Evolutionary conservation across 2,888 invertebrate genomes (phyloP).

Genomic region (Stomorhina lunata): DNA sequence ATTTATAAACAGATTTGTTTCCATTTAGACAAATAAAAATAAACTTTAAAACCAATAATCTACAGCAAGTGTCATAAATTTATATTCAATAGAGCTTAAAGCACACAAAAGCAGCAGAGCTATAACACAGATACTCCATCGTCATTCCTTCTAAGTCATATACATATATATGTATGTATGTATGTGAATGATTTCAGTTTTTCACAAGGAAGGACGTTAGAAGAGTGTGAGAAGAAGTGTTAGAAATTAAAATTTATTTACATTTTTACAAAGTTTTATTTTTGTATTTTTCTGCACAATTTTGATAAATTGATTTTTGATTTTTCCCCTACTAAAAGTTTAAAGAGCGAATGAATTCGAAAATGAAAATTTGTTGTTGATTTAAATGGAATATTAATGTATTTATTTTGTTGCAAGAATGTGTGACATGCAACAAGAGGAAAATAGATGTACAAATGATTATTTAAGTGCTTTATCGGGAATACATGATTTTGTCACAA

Average conservation of each 20-base stretch:
- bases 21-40: constrained; percentile 39
- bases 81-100: constrained; percentile 38
- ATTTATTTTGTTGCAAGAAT: not conserved
- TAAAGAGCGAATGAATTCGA: not conserved
- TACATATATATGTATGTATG: no score
- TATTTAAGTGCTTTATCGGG: no score
- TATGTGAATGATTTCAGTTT: not conserved
- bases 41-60: constrained; percentile 55
- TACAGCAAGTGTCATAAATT: constrained; percentile 54
- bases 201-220: not conserved
- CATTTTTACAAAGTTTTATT: not conserved
- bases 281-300: constrained; percentile 4
- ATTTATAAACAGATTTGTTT: constrained; percentile 53
- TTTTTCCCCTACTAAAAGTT: not conserved
- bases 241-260: constrained; percentile 34
- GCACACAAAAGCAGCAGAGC: constrained; percentile 31
- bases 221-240: not conserved
- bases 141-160: no score
- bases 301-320: constrained; percentile 50
- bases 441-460: not conserved
- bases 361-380: not conserved
- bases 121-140: not conserved
- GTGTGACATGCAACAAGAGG: not conserved
- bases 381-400: constrained; percentile 24
- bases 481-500: not conserved